Evolutionary conservation across 2,113 vertebrate genomes (phyloP), one percentile per base, ranked within the genome.

Genomic region (Entosphenus tridentatus): DNA sequence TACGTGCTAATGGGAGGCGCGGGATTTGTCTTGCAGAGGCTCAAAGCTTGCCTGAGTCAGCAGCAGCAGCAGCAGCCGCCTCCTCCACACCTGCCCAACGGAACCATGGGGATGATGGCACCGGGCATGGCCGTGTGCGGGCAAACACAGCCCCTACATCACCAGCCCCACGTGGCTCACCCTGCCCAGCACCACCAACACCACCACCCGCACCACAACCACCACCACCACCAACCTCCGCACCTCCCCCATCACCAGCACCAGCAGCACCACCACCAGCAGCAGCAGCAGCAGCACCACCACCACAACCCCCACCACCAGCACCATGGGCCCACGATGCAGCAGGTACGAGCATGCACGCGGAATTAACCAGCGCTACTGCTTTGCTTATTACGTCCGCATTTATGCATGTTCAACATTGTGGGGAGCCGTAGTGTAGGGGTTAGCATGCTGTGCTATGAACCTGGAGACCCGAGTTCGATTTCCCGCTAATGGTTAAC

Each of bases 11-110:
- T 39, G 5, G 39, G 39, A 39, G 39, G 39, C 6, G 39, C 6
- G 39, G 39, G 39, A 39, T 65, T 65, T 21, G 13, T 62, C 21
- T 65, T 65, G 10, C 62, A 65, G 62, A 65, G 62, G 21, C 62
- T 65, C 21, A 65, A 65, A 21, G 62, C 62, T 21, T 65, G 62
- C 21, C 2, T 65, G 62, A 65, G n/a, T 21, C 62, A 65, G 21
- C 62, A 65, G 62, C n/a, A 14, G 14, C 59, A 65, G 18, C 59
- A 65, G 59, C 59, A 65, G 18, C 59, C 8, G 59, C n/a, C 21
- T 9, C 62, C 62, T 65, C 62, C 62, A 11, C 62, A 65, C 62
- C 62, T 65, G n/a, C n/a, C 62, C 8, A 65, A 65, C 62, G 62
- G 62, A 9, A 65, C n/a, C 21, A 21, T 65, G 62, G 62, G 62